Percentiles rank a stretch among this genome's conserved stretches.
These are phyloP conservation scores for Ctenochaetus hawaiiensis DNA, from an alignment of 2,797 vertebrate species.

Conservation along the genomic window DNA sequence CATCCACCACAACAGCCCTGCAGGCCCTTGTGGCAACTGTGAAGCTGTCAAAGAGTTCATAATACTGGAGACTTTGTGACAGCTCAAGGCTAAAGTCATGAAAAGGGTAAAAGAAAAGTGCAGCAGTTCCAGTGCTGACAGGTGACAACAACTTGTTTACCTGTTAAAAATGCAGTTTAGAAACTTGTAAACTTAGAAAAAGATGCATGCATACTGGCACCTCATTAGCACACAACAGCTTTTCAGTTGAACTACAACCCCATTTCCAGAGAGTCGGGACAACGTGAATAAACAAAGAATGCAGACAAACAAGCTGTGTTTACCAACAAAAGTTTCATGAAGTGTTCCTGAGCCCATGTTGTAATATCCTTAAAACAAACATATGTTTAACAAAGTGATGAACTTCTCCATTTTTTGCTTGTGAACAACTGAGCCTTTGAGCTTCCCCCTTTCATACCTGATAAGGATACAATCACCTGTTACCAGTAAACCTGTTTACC, in stretches of 20 bases:
- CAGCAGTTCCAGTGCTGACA: neutral
- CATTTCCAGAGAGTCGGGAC: no score
- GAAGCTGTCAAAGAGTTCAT: conserved; percentile 43
- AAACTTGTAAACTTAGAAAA: neutral
- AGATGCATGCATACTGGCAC: neutral
- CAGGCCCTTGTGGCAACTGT: conserved; percentile 31
- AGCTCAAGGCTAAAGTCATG: conserved; percentile 30
- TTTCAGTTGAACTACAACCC: neutral
- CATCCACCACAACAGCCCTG: conserved; percentile 44
- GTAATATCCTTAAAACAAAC: no score
- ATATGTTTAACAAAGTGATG: no score
- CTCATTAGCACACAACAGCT: neutral
- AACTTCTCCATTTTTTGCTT: no score
- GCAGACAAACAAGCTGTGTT: no score
- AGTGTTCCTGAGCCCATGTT: no score
- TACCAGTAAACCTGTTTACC: no score
- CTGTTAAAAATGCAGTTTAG: conserved; percentile 16
- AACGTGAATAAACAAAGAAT: no score
- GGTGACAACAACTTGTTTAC: conserved; percentile 29
- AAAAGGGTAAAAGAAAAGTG: conserved; percentile 31
- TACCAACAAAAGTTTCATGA: no score
- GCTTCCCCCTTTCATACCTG: no score
- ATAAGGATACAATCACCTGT: no score
- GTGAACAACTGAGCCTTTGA: no score
- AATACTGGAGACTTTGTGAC: neutral